These are phyloP conservation scores for Liparis tanakae DNA, from an alignment of 2,797 vertebrate genomes.

Conservation along the genomic window DNA sequence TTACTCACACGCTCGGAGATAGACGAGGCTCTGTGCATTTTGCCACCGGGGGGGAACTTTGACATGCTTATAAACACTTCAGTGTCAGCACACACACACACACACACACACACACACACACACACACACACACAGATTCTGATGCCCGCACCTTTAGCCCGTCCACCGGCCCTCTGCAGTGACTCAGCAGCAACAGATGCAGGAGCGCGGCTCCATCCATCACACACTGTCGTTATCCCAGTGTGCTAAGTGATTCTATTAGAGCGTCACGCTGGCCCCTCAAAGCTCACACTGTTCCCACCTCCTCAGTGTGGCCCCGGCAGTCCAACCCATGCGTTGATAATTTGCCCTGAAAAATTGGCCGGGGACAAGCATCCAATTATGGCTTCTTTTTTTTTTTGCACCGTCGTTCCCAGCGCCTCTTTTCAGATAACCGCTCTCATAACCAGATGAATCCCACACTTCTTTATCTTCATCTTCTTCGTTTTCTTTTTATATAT, in stretches of 20 bases:
- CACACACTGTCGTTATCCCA: slow-evolving; percentile 69
- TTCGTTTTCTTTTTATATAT: not conserved
- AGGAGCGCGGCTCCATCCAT: slow-evolving; percentile 65
- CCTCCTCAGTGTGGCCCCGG: slow-evolving; percentile 70
- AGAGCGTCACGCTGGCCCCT: slow-evolving; percentile 66
- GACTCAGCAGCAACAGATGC: slow-evolving; percentile 53
- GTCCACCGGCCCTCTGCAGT: slow-evolving; percentile 12
- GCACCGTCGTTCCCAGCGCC: slow-evolving; percentile 69
- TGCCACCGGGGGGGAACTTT: slow-evolving; percentile 33
- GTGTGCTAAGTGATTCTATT: slow-evolving; percentile 78
- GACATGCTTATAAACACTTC: slow-evolving; percentile 32
- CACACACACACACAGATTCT: slow-evolving; percentile 17
- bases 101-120: slow-evolving; percentile 42
- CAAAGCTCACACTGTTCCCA: slow-evolving; percentile 78
- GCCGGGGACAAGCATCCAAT: slow-evolving; percentile 71
- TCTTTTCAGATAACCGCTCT: slow-evolving; percentile 63
- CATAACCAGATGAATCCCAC: slow-evolving; percentile 56
- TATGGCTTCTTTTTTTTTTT: slow-evolving; percentile 58
- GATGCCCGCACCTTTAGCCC: slow-evolving; percentile 19
- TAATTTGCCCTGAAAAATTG: slow-evolving; percentile 77
- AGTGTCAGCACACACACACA: slow-evolving; percentile 27
- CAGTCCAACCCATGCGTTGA: slow-evolving; percentile 72
- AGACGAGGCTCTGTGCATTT: slow-evolving; percentile 45
- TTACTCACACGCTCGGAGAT: slow-evolving; percentile 39
- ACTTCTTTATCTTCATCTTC: slow-evolving; percentile 23